These are phyloP conservation scores for Hesperia comma DNA, from an alignment of 2,888 invertebrate genomes.

Conservation along the genomic window DNA sequence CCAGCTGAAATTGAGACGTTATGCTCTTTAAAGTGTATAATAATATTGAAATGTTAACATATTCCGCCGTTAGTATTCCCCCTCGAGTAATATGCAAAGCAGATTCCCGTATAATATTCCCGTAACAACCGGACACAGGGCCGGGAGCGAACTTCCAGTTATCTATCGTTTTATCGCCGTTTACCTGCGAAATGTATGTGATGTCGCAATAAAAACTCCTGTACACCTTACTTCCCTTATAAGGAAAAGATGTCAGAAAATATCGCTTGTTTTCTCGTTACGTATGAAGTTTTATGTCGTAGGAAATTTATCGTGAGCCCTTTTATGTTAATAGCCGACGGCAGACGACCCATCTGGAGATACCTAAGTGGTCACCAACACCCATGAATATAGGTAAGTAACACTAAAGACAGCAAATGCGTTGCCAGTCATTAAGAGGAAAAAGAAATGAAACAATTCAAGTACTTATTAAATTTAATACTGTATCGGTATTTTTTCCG, in stretches of 20 bases:
- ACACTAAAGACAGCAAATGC: too few species aligned
- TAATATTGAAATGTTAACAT: slow-evolving; percentile 18
- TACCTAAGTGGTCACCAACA: too few species aligned
- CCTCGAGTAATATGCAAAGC: slow-evolving; percentile 18
- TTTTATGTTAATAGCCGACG: too few species aligned
- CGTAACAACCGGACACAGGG: slow-evolving; percentile 12
- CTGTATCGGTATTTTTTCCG: too few species aligned
- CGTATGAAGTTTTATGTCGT: not conserved
- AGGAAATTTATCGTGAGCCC: not conserved
- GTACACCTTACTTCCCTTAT: not conserved
- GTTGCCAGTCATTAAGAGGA: too few species aligned
- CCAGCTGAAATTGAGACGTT: not conserved
- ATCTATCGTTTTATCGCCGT: slow-evolving; percentile 9
- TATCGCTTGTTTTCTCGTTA: not conserved
- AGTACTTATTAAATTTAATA: too few species aligned
- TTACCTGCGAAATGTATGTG: slow-evolving; percentile 1
- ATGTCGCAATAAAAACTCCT: not conserved
- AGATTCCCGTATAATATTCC: slow-evolving; percentile 23
- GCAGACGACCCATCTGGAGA: too few species aligned
- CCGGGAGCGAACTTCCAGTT: not conserved
- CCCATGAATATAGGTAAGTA: too few species aligned
- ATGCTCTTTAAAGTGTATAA: slow-evolving; percentile 22
- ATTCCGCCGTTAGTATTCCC: slow-evolving; percentile 13
- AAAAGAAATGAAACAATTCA: too few species aligned
- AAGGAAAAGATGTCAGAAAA: not conserved